Evolutionary conservation across 2,113 vertebrate species (phyloP).

Genomic region (Gavia stellata): DNA sequence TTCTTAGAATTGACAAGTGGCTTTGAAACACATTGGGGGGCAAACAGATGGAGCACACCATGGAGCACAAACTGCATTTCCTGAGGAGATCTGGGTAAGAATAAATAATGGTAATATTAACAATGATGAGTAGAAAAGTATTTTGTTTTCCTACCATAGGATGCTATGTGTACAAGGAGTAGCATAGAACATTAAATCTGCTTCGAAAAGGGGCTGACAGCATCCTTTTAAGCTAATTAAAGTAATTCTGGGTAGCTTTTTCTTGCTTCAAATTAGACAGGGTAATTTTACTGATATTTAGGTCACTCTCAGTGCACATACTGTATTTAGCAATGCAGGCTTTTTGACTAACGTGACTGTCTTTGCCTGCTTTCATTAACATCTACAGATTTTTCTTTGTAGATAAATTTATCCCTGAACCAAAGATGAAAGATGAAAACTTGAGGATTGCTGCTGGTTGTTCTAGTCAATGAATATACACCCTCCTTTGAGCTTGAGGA

Average conservation of each 20-base stretch:
- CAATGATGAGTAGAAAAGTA: neutral
- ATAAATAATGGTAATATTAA: neutral
- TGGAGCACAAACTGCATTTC: neutral
- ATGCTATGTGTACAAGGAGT: neutral
- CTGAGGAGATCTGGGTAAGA: neutral
- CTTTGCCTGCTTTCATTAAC: slow-evolving; percentile 10
- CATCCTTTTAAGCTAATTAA: slow-evolving; percentile 51
- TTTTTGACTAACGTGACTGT: neutral
- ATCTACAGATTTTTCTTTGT: slow-evolving; percentile 15
- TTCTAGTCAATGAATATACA: neutral
- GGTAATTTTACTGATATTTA: slow-evolving; percentile 52
- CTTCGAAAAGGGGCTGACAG: neutral
- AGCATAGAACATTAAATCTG: neutral
- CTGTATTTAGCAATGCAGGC: slow-evolving; percentile 21
- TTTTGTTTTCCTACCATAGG: slow-evolving; percentile 18
- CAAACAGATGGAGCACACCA: neutral
- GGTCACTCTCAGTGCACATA: slow-evolving; percentile 20
- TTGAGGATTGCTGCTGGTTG: neutral
- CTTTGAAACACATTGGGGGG: neutral
- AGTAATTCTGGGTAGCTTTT: slow-evolving; percentile 38
- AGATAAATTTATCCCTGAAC: neutral
- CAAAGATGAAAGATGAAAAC: slow-evolving; percentile 10
- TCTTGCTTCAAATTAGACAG: slow-evolving; percentile 29
- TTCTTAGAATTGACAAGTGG: neutral
- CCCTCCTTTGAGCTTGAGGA: neutral